Percentiles rank a stretch among this genome's conserved stretches.
Evolutionary conservation across 2,113 vertebrate species (phyloP).

Genomic region (Albula goreensis): DNA sequence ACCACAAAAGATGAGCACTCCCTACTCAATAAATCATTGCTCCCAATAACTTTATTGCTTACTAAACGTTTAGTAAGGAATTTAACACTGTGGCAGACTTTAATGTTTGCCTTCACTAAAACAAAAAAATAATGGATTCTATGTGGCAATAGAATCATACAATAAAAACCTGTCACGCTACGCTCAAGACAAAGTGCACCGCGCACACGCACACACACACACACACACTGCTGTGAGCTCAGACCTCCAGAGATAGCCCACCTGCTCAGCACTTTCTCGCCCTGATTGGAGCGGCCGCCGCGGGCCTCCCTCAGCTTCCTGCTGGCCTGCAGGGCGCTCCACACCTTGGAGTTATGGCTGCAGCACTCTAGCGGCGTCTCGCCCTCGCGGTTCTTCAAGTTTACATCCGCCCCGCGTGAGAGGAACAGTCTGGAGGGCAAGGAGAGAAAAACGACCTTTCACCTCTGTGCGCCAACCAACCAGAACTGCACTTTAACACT

Average conservation of each 20-base stretch:
- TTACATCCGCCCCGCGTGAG: conserved; percentile 84
- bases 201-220: no score
- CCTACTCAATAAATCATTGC: neutral
- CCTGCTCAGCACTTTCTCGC: conserved; percentile 81
- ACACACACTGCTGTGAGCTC: neutral
- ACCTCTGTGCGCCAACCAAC: neutral
- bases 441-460: neutral
- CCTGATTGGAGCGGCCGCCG: conserved; percentile 55
- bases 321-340: conserved; percentile 85
- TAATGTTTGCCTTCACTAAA: no score
- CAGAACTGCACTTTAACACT: no score
- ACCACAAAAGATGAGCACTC: neutral
- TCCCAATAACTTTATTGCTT: no score
- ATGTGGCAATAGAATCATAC: no score
- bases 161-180: no score
- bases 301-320: conserved; percentile 79
- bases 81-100: no score
- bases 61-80: no score
- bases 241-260: conserved; percentile 41
- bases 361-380: conserved; percentile 95
- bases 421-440: conserved; percentile 78
- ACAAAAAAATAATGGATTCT: no score
- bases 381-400: conserved; percentile 91
- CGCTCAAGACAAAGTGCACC: no score
- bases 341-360: conserved; percentile 87